Percentiles rank a stretch among this genome's conserved stretches.
Conservation (phyloP, 2,113 vertebrate species). For the Myiozetetes cayanensis region DNA sequence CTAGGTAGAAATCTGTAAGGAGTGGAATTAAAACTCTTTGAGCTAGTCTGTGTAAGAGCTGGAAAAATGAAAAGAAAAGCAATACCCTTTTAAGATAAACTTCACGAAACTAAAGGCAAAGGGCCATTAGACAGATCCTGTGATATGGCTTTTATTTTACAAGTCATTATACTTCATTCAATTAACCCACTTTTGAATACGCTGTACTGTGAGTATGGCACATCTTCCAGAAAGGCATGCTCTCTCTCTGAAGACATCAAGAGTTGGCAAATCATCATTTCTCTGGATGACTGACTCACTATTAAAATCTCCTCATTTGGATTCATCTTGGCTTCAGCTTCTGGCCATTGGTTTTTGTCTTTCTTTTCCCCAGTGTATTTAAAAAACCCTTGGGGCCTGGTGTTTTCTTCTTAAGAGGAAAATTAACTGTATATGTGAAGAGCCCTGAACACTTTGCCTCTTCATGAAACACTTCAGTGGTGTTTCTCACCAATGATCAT, state of each 20-base stretch:
- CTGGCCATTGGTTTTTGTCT: conserved; percentile 6
- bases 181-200: conserved; percentile 43
- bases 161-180: neutral
- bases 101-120: neutral
- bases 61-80: neutral
- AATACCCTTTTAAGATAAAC: neutral
- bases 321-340: conserved; percentile 45
- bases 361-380: neutral
- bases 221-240: neutral
- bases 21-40: neutral
- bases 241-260: neutral
- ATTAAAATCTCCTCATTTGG: conserved; percentile 55
- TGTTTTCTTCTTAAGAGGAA: conserved; percentile 7
- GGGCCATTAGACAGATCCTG: neutral
- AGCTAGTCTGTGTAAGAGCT: neutral
- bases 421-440: neutral
- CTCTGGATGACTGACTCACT: conserved; percentile 52
- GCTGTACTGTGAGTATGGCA: neutral
- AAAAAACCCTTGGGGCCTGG: neutral
- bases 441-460: neutral
- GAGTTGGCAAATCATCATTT: neutral
- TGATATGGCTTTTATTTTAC: neutral
- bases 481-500: neutral
- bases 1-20: conserved; percentile 18
- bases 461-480: neutral